Evolutionary conservation across 2,888 invertebrate genomes (phyloP), one percentile per base, ranked within the genome.

Genomic region (Epirrhoe tristata): DNA sequence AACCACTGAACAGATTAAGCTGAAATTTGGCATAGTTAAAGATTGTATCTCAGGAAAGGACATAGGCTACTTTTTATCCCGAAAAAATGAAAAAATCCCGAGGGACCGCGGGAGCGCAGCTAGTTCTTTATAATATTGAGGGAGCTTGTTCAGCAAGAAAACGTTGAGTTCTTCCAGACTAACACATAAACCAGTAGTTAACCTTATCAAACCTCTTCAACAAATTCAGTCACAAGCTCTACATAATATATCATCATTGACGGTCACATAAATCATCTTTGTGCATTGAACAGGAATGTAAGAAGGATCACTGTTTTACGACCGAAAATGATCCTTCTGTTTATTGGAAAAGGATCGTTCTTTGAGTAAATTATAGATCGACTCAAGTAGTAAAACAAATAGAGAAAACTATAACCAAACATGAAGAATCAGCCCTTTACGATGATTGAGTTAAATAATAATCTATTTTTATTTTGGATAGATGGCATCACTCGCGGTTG

Each of bases 401-500:
- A 56, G 12, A 34, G 66, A 61, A 61, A 62, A 54, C 36, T n/a
- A 57, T 50, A 31, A 3, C 24, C 24, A 24, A 24, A 2, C 24
- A 24, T 24, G 24, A 24, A 24, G 17, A 16, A 56, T 12, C 16
- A n/a, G 6, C 10, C 31, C 6, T 48, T 14, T 43, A 46, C 8
- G 54, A 58, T 50, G 54, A 58, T 51, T 58, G 48, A 55, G 51
- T 58, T 58, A 54, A 62, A 61, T 36, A n/a, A 24, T 24, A 24
- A 24, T 24, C 24, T 36, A 46, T 43, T 16, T 58, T 59, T 58
- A 31, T 16, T 50, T 51, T 46, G 24, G 58, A 63, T 24, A 51
- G 58, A 54, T 50, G 43, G 36, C 39, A 50, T 54, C 61, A 24
- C 58, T 51, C 17, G 16, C 64, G 58, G n/a, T 66, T 66, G 63